Percentiles rank a stretch among this genome's conserved stretches.
phyloP scores from a whole-genome alignment of 2,797 vertebrate species.

The Thamnophis elegans region DNA sequence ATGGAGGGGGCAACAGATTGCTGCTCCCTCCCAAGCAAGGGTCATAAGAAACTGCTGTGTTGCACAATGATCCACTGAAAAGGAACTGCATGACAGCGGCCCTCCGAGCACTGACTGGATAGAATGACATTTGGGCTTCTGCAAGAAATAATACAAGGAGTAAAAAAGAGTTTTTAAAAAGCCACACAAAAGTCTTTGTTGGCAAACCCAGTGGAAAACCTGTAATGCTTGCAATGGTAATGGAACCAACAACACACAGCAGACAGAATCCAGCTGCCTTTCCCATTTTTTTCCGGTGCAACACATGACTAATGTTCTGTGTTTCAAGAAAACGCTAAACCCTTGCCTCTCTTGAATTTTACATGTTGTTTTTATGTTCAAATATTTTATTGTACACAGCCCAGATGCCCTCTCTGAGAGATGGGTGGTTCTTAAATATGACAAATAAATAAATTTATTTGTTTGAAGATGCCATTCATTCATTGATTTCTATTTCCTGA shows the following conservation, averaged over 20 bases:
- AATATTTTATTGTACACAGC: not conserved
- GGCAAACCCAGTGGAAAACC: not conserved
- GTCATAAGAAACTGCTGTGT: not conserved
- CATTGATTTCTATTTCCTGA: constrained; percentile 5
- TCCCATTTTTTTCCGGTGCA: not conserved
- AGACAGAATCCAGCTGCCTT: not conserved
- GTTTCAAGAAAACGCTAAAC: not conserved
- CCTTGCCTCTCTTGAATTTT: not conserved
- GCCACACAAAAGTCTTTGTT: not conserved
- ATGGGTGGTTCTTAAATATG: not conserved
- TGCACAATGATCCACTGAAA: not conserved
- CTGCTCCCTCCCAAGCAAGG: not conserved
- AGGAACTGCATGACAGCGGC: not conserved
- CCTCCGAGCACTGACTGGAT: not conserved
- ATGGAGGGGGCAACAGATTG: not conserved
- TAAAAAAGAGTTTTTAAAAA: not conserved
- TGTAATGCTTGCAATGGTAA: not conserved
- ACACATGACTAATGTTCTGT: not conserved
- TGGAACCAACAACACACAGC: not conserved
- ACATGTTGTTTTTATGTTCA: not conserved
- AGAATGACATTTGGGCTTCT: not conserved
- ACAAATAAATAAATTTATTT: not conserved
- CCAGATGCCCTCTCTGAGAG: not conserved
- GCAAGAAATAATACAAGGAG: not conserved
- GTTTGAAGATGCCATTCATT: constrained; percentile 7